phyloP scores from a whole-genome alignment of 2,113 vertebrate species.

The Melanocharis versteri region DNA sequence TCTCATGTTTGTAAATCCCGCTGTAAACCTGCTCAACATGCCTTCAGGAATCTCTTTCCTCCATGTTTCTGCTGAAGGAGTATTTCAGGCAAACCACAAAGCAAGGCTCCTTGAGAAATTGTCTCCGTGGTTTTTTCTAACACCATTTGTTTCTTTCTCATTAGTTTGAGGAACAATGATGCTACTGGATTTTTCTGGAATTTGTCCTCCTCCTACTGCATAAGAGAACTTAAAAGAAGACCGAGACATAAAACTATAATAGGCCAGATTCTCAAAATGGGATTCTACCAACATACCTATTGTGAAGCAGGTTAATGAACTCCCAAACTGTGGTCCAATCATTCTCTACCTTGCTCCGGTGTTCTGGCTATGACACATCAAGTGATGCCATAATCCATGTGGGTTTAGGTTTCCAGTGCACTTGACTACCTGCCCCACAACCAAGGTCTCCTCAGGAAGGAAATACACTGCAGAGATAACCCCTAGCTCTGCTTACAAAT shows the following conservation, averaged over 20 bases:
- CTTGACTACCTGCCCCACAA: not conserved
- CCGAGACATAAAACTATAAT: fast-evolving
- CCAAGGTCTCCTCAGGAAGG: not conserved
- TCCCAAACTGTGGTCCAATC: not conserved
- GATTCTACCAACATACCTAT: not conserved
- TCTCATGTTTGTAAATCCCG: not conserved
- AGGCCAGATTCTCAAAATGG: not conserved
- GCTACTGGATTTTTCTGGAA: not conserved
- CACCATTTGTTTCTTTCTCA: not conserved
- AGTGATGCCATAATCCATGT: not conserved
- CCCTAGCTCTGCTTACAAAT: not conserved
- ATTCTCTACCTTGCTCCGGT: not conserved
- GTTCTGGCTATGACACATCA: not conserved
- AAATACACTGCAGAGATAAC: not conserved
- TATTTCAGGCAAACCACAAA: not conserved
- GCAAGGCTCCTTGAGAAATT: not conserved
- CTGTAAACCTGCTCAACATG: not conserved
- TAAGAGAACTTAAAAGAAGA: not conserved
- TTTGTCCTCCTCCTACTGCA: not conserved
- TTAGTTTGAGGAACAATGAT: not conserved
- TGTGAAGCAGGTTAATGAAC: not conserved
- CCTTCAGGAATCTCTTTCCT: not conserved
- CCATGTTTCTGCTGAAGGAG: not conserved
- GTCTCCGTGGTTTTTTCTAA: not conserved
- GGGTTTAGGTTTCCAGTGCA: not conserved